Evolutionary conservation across 2,797 vertebrate species (phyloP).

Genomic region (Pristis pectinata): DNA sequence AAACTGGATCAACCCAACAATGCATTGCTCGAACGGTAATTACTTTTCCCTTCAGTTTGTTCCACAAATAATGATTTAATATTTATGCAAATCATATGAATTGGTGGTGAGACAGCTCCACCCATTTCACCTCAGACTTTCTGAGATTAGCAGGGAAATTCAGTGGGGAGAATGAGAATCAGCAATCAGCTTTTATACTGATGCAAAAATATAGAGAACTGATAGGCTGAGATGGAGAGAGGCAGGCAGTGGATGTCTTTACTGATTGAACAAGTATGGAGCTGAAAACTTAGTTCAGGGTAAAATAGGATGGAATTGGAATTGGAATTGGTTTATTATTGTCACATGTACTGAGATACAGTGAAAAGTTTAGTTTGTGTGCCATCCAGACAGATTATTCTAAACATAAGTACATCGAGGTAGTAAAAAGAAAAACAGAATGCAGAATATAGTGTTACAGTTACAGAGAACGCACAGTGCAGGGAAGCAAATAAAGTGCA

Average conservation of each 20-base stretch:
- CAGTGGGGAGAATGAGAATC: neutral
- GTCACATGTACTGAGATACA: too few relatives aligned
- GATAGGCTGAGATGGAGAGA: neutral
- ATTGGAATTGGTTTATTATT: too few relatives aligned
- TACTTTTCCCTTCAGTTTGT: neutral
- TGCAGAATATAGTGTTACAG: too few relatives aligned
- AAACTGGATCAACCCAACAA: neutral
- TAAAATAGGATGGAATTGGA: neutral
- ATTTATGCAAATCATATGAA: neutral
- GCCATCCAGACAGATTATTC: too few relatives aligned
- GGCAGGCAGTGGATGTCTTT: neutral
- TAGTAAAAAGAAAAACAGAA: too few relatives aligned
- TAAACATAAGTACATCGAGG: too few relatives aligned
- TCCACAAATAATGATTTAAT: neutral
- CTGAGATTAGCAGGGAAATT: neutral
- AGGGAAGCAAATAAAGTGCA: too few relatives aligned
- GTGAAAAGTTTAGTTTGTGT: too few relatives aligned
- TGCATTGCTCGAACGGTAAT: neutral
- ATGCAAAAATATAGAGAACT: neutral
- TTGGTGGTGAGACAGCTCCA: neutral
- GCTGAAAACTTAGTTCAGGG: neutral
- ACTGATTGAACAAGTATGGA: neutral
- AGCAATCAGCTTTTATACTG: neutral
- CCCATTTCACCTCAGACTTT: too few relatives aligned
- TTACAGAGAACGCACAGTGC: too few relatives aligned